Percentiles rank a stretch among this genome's conserved stretches.
phyloP scores from a whole-genome alignment of 1,140 invertebrate genomes.

The Drosophila elegans region DNA sequence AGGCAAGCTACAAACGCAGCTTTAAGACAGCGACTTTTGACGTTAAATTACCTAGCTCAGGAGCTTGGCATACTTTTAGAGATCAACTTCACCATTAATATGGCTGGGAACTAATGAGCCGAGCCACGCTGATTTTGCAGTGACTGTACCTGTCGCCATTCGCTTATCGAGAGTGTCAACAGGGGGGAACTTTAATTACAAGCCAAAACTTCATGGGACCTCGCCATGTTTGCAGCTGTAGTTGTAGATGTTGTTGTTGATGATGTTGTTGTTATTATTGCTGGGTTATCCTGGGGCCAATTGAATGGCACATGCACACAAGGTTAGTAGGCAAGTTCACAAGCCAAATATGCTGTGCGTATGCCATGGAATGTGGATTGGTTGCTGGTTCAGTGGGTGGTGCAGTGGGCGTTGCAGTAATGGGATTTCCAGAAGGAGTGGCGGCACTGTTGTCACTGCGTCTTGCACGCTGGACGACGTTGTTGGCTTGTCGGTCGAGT shows the following conservation, averaged over 20 bases:
- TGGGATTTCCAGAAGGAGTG: neutral
- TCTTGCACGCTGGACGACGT: conserved; percentile 61
- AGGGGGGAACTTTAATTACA: conserved; percentile 38
- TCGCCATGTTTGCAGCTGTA: conserved; percentile 48
- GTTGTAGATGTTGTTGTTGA: conserved; percentile 1
- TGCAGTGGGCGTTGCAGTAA: neutral
- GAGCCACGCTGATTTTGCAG: conserved; percentile 2
- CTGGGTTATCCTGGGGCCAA: conserved; percentile 44
- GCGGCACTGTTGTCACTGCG: conserved; percentile 39
- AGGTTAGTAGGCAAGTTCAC: conserved; percentile 66
- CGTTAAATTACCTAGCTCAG: too few species aligned
- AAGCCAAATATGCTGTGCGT: conserved; percentile 61
- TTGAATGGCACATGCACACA: conserved; percentile 63
- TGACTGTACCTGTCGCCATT: neutral
- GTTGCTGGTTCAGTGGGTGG: neutral
- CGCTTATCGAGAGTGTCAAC: neutral
- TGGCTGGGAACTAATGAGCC: neutral
- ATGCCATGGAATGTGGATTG: conserved; percentile 45
- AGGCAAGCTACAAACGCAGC: too few species aligned
- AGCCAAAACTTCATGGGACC: conserved; percentile 16
- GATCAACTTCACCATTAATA: too few species aligned
- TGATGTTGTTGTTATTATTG: conserved; percentile 30
- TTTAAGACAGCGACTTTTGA: too few species aligned
- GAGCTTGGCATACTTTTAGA: too few species aligned
- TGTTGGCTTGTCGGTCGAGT: conserved; percentile 67